Base-by-base conservation (phyloP, 2,797 vertebrate species). In the Dermochelys coriacea region DNA sequence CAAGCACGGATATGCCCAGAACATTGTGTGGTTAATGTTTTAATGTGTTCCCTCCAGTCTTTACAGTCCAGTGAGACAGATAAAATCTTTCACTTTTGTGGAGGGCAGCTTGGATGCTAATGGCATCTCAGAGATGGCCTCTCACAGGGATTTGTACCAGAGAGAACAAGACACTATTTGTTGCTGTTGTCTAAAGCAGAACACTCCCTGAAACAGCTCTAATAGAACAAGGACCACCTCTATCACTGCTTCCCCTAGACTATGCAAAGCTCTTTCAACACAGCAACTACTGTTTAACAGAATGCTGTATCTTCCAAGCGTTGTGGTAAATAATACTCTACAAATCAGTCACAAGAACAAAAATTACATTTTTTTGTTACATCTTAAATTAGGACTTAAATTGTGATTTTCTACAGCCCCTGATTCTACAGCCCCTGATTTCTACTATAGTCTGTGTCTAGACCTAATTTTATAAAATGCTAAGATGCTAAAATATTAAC, bases 81-180 rank as follows among this genome's bases (percentile, higher is more conserved):
- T 51, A 79, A 64, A 31, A 93, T 19, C 96, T 82, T 82, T 96
- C 77, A 51, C 50, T 79, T 80, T 37, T 3, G 41, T 50, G 94
- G 78, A 84, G 93, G 6, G 75, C 15, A 81, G 64, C 71, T 96
- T 89, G 85, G 93, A 88, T 86, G 84, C 84, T 85, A 94, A 86
- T 52, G 85, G 93, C 94, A 83, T 85, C 89, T 79, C 86, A 52
- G 71, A 86, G 12, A 85, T 2, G 7, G 91, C 89, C 93, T 68
- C 95, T 95, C 8, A 2, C 85, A 82, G 88, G 54, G 90, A 88
- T 88, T 61, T 71, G 91, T 80, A 64, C 91, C 91, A 85, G 0
- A 57, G 52, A 91, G 93, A 97, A 98, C 97, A 98, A 97, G 93
- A 90, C 85, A 1, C 41, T 93, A 94, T 79, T 96, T 97, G 94